phyloP scores from a whole-genome alignment of 92 coral and sea anemone genomes.

The Blastomussa wellsi region DNA sequence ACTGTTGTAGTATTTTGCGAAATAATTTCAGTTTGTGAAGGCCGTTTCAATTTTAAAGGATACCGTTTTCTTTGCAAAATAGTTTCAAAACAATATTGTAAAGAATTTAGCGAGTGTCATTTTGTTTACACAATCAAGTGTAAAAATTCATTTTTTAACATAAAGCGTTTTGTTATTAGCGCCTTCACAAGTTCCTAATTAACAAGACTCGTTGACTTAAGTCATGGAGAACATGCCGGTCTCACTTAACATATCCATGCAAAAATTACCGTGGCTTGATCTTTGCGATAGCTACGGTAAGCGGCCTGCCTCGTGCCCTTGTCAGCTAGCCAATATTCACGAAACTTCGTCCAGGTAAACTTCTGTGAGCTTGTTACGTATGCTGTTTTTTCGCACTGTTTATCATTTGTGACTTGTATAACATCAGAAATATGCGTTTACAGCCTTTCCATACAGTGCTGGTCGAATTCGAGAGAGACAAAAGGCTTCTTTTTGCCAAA shows the following conservation, averaged over 20 bases:
- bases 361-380: neutral
- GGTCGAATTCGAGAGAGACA: neutral
- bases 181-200: conserved; percentile 11
- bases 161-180: conserved; percentile 8
- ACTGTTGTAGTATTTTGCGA: no score
- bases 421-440: neutral
- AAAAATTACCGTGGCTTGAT: neutral
- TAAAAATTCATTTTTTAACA: conserved; percentile 13
- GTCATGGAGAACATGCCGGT: conserved; percentile 19
- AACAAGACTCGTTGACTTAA: neutral
- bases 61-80: neutral
- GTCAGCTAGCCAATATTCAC: neutral
- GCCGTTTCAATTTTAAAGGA: neutral
- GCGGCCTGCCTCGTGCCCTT: conserved; percentile 23
- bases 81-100: neutral
- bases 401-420: conserved; percentile 4
- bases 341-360: conserved; percentile 33
- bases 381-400: conserved; percentile 5
- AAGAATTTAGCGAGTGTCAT: conserved; percentile 22
- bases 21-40: neutral
- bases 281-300: neutral
- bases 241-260: neutral
- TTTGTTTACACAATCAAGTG: conserved; percentile 34
- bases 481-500: conserved; percentile 11
- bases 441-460: neutral